Conservation (phyloP, 2,797 vertebrate species). For the Pagetopsis macropterus region DNA sequence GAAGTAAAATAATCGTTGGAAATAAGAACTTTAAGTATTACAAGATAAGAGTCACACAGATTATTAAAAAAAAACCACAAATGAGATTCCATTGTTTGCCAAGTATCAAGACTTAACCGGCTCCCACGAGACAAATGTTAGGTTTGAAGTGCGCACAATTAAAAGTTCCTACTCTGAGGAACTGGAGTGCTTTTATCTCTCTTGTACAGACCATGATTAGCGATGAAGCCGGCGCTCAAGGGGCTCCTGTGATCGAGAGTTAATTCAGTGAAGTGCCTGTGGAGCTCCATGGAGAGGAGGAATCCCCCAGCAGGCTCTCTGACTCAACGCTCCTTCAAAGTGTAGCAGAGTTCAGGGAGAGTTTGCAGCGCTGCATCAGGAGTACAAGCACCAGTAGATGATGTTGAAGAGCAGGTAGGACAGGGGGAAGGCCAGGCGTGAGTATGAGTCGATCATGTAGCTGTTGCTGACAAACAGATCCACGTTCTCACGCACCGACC, state of each 20-base stretch:
- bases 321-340: not conserved
- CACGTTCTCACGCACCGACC: conserved; percentile 83
- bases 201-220: not conserved
- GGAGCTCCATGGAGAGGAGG: not conserved
- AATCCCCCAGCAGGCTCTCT: conserved; percentile 9
- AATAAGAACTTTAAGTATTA: not conserved
- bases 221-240: conserved; percentile 1
- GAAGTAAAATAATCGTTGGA: not conserved
- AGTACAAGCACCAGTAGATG: conserved; percentile 93
- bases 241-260: conserved; percentile 6
- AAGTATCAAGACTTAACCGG: not conserved
- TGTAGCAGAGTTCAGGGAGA: not conserved
- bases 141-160: not conserved
- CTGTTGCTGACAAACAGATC: conserved; percentile 90
- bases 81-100: not conserved
- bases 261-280: not conserved
- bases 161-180: not conserved
- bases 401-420: conserved; percentile 92
- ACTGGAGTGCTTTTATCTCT: conserved; percentile 5
- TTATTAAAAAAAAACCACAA: not conserved
- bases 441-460: conserved; percentile 93
- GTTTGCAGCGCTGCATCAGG: conserved; percentile 71
- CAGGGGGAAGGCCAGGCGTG: conserved; percentile 89
- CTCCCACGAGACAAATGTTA: not conserved
- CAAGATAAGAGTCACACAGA: conserved; percentile 8